A percentile compares a stretch with the other conserved stretches of the same genome.
phyloP scores from a whole-genome alignment of 2,888 invertebrate species.

The Tachina grossa region DNA sequence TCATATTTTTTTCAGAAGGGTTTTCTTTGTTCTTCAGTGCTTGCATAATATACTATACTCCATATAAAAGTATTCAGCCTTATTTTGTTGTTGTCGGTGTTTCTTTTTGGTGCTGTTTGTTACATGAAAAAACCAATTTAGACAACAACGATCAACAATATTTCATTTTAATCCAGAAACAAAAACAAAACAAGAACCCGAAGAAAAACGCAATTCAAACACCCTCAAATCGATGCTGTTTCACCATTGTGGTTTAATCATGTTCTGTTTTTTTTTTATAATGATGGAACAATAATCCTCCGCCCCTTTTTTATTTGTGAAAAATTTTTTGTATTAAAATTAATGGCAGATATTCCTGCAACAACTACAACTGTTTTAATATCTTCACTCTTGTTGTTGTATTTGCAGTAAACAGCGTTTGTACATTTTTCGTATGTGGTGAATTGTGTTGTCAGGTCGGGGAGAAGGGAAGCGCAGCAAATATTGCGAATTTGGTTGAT shows the following conservation, averaged over 20 bases:
- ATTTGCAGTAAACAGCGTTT: background rate
- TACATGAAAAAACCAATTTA: conserved; percentile 73
- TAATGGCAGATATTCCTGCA: conserved; percentile 25
- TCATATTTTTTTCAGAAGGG: background rate
- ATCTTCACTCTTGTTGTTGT: background rate
- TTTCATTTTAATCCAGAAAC: conserved; percentile 77
- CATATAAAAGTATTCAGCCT: conserved; percentile 42
- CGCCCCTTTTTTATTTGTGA: conserved; percentile 40
- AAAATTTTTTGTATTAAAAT: conserved; percentile 42
- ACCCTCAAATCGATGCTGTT: conserved; percentile 71
- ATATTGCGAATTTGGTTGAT: conserved; percentile 82
- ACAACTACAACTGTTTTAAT: conserved; percentile 9
- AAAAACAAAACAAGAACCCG: conserved; percentile 7
- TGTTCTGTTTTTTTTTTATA: conserved; percentile 66
- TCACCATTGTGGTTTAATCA: conserved; percentile 61
- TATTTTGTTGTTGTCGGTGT: conserved; percentile 37
- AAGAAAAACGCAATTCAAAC: conserved; percentile 73
- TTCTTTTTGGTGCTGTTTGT: conserved; percentile 46
- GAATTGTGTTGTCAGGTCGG: conserved; percentile 41
- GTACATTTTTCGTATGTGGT: conserved; percentile 1
- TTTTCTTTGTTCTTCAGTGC: conserved; percentile 41
- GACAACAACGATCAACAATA: conserved; percentile 77
- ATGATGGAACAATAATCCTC: conserved; percentile 62
- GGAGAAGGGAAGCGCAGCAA: conserved; percentile 69
- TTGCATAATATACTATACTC: conserved; percentile 47